phyloP scores from a whole-genome alignment of 2,797 vertebrate species.

The Lates japonicus region DNA sequence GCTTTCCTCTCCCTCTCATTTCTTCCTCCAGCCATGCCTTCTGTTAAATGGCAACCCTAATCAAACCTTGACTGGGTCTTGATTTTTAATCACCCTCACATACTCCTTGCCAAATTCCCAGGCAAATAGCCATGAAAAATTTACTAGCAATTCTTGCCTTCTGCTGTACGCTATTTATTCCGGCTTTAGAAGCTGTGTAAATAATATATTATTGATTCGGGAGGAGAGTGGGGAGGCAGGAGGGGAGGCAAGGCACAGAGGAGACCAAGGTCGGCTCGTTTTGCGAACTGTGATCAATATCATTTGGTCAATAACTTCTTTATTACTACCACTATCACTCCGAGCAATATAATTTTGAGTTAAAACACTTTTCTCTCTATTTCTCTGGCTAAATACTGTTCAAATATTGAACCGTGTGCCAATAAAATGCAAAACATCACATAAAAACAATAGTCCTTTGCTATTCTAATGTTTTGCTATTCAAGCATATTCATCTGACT shows the following conservation, averaged over 20 bases:
- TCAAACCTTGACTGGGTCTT: constrained; percentile 84
- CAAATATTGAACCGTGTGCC: constrained; percentile 80
- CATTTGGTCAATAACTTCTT: constrained; percentile 99
- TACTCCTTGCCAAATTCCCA: constrained; percentile 84
- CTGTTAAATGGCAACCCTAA: constrained; percentile 84
- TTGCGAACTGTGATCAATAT: constrained; percentile 99
- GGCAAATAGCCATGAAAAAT: constrained; percentile 86
- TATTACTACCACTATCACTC: constrained; percentile 98
- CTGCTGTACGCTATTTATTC: constrained; percentile 91
- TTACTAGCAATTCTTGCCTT: constrained; percentile 92
- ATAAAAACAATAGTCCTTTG: constrained; percentile 73
- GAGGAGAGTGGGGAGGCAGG: constrained; percentile 92
- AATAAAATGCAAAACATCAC: constrained; percentile 71
- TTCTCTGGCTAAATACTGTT: constrained; percentile 72
- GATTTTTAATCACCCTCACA: constrained; percentile 87
- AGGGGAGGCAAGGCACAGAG: constrained; percentile 91
- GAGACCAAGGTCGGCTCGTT: constrained; percentile 96
- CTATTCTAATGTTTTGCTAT: constrained; percentile 68
- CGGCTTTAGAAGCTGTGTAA: constrained; percentile 97
- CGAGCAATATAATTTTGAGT: constrained; percentile 98
- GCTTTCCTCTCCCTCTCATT: constrained; percentile 47
- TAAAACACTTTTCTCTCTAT: constrained; percentile 92
- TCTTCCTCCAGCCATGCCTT: constrained; percentile 44
- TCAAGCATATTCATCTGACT: constrained; percentile 69
- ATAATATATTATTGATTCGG: constrained; percentile 99